Conservation (phyloP, 2,113 vertebrate genomes). For the Mesembrinibis cayennensis region DNA sequence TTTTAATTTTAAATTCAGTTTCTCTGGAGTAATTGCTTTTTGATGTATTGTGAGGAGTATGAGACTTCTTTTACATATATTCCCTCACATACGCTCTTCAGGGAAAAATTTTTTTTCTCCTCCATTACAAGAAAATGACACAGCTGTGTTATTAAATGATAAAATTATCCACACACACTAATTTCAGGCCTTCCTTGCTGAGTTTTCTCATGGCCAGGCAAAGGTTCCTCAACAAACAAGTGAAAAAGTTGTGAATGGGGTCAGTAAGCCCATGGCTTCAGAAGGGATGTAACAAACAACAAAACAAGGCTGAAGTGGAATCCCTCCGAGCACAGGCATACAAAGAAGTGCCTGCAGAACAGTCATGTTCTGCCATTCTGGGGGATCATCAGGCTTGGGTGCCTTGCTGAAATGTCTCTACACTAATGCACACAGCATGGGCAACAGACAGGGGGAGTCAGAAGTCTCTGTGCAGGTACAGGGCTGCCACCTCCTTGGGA, state of each 20-base stretch:
- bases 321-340: background rate
- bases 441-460: too few relatives aligned
- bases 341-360: background rate
- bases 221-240: background rate
- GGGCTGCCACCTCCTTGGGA: too few relatives aligned
- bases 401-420: background rate
- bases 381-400: rapidly evolving
- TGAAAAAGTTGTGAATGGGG: background rate
- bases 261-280: background rate
- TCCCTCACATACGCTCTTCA: too few relatives aligned
- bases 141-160: background rate
- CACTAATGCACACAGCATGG: rapidly evolving
- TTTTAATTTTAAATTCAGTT: background rate
- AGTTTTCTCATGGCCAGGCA: background rate
- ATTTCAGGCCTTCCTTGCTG: background rate
- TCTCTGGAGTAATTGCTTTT: background rate
- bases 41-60: background rate
- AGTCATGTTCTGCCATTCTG: background rate
- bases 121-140: background rate
- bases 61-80: background rate
- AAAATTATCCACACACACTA: background rate
- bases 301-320: background rate
- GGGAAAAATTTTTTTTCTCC: background rate
- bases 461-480: background rate
- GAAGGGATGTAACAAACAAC: background rate